Evolutionary conservation across 2,797 vertebrate genomes (phyloP).

Genomic region (Pempheris klunzingeri): DNA sequence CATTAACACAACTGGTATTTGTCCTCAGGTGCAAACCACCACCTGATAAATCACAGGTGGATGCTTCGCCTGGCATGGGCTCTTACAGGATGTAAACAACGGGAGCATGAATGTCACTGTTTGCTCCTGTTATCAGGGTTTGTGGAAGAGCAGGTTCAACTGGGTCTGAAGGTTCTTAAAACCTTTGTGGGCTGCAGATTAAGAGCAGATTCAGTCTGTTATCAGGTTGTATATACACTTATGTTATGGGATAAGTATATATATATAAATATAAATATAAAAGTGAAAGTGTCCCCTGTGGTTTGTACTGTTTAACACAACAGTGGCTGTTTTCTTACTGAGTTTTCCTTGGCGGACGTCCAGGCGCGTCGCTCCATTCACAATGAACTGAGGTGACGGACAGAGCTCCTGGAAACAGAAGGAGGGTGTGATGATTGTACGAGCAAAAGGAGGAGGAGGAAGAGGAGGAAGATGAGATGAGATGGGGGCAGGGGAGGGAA

Average conservation of each 20-base stretch:
- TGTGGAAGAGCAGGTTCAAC: not conserved
- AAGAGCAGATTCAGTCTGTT: too few species aligned
- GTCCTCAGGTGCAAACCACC: not conserved
- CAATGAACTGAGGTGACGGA: conserved; percentile 76
- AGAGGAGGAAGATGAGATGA: not conserved
- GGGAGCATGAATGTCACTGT: not conserved
- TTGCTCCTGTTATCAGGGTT: not conserved
- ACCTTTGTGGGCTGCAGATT: not conserved
- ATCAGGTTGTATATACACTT: too few species aligned
- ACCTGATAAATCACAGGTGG: not conserved
- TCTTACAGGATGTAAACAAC: not conserved
- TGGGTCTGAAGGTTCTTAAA: not conserved
- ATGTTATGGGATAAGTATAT: too few species aligned
- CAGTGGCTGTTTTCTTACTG: conserved; percentile 66
- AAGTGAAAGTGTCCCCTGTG: not conserved
- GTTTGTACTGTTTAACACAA: not conserved
- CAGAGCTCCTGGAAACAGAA: conserved; percentile 74
- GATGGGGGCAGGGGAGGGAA: too few species aligned
- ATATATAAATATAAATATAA: too few species aligned
- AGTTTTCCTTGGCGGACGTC: conserved; percentile 84
- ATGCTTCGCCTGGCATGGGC: not conserved
- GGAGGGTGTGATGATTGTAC: not conserved
- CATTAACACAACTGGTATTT: not conserved
- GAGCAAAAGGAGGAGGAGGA: not conserved
- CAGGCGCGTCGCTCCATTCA: conserved; percentile 81